Evolutionary conservation across 1,140 invertebrate species (phyloP), one percentile per base, ranked within the genome.

Genomic region (Hestina assimilis): DNA sequence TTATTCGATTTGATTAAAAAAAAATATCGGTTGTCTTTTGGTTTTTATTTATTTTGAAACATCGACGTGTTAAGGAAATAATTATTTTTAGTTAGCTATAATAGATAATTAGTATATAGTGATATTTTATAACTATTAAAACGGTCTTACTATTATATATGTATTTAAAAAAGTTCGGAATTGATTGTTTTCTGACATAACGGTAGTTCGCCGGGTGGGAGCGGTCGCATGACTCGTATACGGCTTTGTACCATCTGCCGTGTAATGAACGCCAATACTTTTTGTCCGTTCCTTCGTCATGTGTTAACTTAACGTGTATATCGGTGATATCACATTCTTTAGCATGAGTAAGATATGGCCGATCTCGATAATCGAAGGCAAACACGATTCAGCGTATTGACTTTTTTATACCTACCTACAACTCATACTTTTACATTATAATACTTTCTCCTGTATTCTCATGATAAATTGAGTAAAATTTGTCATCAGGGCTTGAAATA

Each of bases 191-290:
- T 59, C 42, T 46, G 46, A 48, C 59, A 53, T 69, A 69, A 66
- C 63, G 66, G 66, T 52, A 59, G 53, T 62, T 59, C n/a, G 61
- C 51, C 41, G 59, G 61, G 61, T 68, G 69, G 66, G 71, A 72
- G 66, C 61, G 71, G 64, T 59, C 63, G 60, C 59, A 70, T 74
- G 71, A 79, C 66, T 79, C 56, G 41, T 45, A 57, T 55, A 68
- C 59, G 50, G 50, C 57, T 63, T 62, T 59, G 48, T 60, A 62
- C 50, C 66, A 69, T 66, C 54, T 69, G 60, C 59, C 51, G 38
- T 52, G 35, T 42, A 9, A 4, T 15, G 46, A 24, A 50, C 58
- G 50, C 35, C 28, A 63, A 60, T 61, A 50, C 52, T 47, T 53
- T 59, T 63, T 56, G 47, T 69, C 26, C 52, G 19, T 33, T 33